Evolutionary conservation across 2,113 vertebrate species (phyloP).

Genomic region (Hippocampus comes): DNA sequence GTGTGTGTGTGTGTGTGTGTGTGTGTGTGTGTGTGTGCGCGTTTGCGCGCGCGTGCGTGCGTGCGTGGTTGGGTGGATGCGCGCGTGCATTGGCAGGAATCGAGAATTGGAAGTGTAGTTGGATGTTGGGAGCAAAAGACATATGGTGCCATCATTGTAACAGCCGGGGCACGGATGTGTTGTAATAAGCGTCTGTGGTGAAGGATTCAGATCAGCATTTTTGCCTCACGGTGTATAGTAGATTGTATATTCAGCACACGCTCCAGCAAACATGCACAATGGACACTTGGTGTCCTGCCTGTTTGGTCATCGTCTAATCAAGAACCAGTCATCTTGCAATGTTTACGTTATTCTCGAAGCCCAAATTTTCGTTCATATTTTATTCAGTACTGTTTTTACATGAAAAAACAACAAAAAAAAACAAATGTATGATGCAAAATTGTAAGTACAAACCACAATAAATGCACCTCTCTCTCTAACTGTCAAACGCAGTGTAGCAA

Average conservation of each 20-base stretch:
- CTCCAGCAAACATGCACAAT: background rate
- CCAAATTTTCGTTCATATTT: background rate
- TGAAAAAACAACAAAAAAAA: no score
- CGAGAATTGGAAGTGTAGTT: background rate
- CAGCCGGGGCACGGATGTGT: slow-evolving; percentile 17
- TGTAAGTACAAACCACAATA: no score
- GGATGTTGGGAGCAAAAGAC: slow-evolving; percentile 10
- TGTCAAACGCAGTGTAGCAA: no score
- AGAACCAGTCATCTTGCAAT: no score
- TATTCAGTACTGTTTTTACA: background rate
- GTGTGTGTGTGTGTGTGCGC: background rate
- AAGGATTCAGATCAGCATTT: slow-evolving; percentile 30
- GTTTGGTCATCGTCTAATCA: background rate
- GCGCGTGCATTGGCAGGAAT: background rate
- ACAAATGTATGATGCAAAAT: no score
- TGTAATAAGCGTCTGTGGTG: slow-evolving; percentile 12
- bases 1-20: background rate
- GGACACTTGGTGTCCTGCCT: background rate
- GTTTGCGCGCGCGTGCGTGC: background rate
- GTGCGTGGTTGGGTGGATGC: background rate
- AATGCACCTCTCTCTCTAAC: no score
- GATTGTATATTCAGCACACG: background rate
- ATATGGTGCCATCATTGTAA: slow-evolving; percentile 31
- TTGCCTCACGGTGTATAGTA: background rate
- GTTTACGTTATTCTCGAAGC: background rate